A percentile compares a stretch with the other conserved stretches of the same genome.
These are phyloP conservation scores for Oxyscelio sp. DNA, from an alignment of 2,888 invertebrate genomes.

Conservation along the genomic window DNA sequence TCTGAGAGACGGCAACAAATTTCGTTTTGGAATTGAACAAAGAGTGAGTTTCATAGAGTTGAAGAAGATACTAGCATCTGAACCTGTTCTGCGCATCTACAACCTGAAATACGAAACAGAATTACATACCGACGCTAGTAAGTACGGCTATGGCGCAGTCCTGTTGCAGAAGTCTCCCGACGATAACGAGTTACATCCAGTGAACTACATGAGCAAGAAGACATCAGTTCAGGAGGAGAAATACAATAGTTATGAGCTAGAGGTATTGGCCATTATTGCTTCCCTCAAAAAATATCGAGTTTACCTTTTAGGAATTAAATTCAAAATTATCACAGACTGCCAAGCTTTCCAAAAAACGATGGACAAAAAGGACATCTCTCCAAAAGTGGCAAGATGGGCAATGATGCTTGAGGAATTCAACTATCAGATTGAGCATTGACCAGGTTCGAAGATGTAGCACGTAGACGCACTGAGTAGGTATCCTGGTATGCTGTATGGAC, in stretches of 20 bases:
- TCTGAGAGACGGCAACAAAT: neutral
- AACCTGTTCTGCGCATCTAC: neutral
- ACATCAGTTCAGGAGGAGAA: neutral
- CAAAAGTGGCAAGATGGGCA: constrained; percentile 35
- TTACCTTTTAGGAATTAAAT: neutral
- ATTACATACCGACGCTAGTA: too few species aligned
- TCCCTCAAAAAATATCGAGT: neutral
- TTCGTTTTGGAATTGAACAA: neutral
- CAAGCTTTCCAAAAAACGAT: constrained; percentile 28
- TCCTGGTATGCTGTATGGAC: neutral
- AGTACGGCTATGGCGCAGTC: neutral
- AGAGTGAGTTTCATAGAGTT: neutral
- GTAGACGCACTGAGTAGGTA: constrained; percentile 47
- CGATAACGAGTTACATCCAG: neutral
- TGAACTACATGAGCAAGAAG: neutral
- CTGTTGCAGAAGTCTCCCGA: neutral
- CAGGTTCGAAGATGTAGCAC: constrained; percentile 16
- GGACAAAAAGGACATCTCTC: constrained; percentile 28
- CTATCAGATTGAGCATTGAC: constrained; percentile 25
- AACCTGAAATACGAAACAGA: neutral
- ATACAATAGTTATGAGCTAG: neutral
- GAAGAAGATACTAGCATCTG: neutral
- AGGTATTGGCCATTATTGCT: neutral
- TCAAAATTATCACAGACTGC: neutral
- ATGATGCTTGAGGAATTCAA: constrained; percentile 33